These are phyloP conservation scores for Coilia nasus DNA, from an alignment of 2,797 vertebrate species.

Conservation along the genomic window DNA sequence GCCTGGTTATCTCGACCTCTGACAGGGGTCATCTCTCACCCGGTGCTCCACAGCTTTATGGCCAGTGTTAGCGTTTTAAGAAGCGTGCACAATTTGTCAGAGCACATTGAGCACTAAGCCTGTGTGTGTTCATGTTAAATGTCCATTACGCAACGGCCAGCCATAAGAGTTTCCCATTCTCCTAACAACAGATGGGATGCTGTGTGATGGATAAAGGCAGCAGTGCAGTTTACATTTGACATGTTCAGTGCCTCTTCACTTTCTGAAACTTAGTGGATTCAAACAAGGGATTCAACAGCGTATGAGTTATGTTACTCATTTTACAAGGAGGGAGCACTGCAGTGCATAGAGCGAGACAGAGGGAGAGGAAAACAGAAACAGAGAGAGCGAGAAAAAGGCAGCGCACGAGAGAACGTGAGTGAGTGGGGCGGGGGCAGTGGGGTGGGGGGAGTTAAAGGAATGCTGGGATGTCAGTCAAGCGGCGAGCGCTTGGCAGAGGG, in stretches of 20 bases:
- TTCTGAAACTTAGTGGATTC: neutral
- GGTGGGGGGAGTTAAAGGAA: conserved; percentile 25
- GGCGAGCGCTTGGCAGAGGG: conserved; percentile 8
- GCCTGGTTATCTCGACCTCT: neutral
- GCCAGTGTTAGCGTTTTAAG: conserved; percentile 8
- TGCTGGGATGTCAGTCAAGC: conserved; percentile 26
- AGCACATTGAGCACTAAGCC: conserved; percentile 34
- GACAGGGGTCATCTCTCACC: conserved; percentile 13
- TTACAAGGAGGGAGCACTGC: conserved; percentile 23
- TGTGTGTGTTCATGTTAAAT: neutral
- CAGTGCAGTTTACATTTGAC: neutral
- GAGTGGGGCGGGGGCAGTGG: neutral
- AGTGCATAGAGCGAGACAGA: neutral
- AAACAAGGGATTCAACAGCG: conserved; percentile 36
- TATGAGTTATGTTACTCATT: conserved; percentile 53
- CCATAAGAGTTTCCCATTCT: too few species aligned
- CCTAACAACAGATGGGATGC: too few species aligned
- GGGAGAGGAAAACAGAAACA: neutral
- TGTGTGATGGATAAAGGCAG: neutral
- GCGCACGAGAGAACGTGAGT: neutral
- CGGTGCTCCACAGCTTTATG: neutral
- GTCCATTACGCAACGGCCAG: neutral
- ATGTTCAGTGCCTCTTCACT: neutral
- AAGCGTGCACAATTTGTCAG: conserved; percentile 35
- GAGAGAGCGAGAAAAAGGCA: neutral